Conservation (phyloP, 2,113 vertebrate species). For the Rousettus leschenaultii region DNA sequence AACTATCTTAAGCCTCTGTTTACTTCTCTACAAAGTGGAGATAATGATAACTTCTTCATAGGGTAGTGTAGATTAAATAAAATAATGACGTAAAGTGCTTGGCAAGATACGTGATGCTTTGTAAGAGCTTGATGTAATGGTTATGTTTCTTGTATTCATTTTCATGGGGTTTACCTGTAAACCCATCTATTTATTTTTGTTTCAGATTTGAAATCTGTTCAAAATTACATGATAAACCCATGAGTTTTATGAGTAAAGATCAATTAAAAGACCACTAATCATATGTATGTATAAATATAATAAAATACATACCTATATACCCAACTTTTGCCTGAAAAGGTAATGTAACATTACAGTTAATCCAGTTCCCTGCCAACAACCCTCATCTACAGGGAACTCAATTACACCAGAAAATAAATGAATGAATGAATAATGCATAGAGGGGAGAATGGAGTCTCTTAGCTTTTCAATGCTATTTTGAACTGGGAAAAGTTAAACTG, state of each 20-base stretch:
- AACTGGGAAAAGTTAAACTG: background rate
- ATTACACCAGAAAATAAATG: background rate
- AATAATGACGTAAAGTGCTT: background rate
- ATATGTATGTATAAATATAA: background rate
- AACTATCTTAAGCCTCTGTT: background rate
- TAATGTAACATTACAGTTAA: background rate
- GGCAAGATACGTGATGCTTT: background rate
- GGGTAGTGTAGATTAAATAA: background rate
- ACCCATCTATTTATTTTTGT: background rate
- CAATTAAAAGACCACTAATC: background rate
- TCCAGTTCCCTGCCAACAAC: background rate
- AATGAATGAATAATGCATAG: background rate
- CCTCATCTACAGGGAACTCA: background rate
- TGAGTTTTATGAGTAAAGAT: background rate
- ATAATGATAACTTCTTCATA: background rate
- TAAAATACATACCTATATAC: background rate
- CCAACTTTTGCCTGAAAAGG: background rate
- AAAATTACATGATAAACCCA: background rate
- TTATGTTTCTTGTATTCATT: background rate
- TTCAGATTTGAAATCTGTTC: conserved; percentile 7
- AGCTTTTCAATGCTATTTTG: background rate
- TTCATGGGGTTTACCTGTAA: background rate
- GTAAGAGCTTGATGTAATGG: background rate
- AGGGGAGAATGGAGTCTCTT: background rate
- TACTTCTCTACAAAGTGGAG: background rate